Evolutionary conservation across 2,888 invertebrate species (phyloP).

Genomic region (Mayetiola destructor): DNA sequence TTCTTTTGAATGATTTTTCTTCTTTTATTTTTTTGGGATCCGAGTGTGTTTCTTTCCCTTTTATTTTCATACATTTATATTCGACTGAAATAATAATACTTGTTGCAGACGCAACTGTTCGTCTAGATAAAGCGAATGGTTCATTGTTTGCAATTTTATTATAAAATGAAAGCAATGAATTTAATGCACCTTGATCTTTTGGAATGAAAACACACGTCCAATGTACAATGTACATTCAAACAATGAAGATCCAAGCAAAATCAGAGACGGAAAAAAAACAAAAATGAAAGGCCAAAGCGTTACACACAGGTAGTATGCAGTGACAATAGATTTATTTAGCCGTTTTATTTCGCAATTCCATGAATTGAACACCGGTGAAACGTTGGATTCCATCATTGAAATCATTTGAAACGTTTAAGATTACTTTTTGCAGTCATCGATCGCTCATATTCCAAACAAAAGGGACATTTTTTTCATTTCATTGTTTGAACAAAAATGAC

Average conservation of each 20-base stretch:
- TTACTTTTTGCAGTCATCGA: neutral
- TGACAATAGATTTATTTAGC: neutral
- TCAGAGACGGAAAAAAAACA: neutral
- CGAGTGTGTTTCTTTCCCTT: neutral
- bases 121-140: neutral
- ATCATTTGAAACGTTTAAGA: neutral
- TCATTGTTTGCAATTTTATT: neutral
- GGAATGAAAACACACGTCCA: no score
- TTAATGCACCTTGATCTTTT: slow-evolving; percentile 6
- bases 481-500: no score
- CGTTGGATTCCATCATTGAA: no score
- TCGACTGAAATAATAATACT: slow-evolving; percentile 10
- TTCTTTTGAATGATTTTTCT: no score
- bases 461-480: neutral
- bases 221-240: no score
- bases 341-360: slow-evolving; percentile 1
- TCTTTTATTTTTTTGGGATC: no score
- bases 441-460: neutral
- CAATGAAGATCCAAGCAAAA: no score
- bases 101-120: slow-evolving; percentile 11
- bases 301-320: neutral
- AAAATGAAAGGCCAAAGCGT: no score
- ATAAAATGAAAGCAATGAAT: no score
- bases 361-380: neutral
- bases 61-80: neutral